These are phyloP conservation scores for Euura saliciscinereae DNA, from an alignment of 1,140 invertebrate species.

Conservation along the genomic window DNA sequence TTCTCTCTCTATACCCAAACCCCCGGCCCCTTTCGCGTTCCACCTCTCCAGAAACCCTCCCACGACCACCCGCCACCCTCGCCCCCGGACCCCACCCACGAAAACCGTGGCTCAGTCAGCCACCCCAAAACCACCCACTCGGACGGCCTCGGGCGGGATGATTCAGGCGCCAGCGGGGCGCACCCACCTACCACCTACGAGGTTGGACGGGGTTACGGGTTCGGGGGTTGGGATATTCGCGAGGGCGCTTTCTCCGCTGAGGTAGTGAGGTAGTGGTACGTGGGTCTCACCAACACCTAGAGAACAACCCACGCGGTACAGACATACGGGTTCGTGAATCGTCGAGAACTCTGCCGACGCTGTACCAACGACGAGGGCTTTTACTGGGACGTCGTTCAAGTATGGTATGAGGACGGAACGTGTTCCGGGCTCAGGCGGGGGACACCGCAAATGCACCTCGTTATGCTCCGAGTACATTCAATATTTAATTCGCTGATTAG, in stretches of 20 bases:
- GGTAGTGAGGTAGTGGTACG: neutral
- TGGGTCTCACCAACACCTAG: neutral
- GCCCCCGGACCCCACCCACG: conserved; percentile 28
- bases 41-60: conserved; percentile 14
- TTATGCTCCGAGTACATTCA: conserved; percentile 21
- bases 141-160: conserved; percentile 53
- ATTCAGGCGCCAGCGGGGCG: conserved; percentile 60
- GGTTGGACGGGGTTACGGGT: conserved; percentile 27
- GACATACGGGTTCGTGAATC: neutral
- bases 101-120: conserved; percentile 43
- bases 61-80: conserved; percentile 16
- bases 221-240: conserved; percentile 25
- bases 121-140: conserved; percentile 22
- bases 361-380: neutral
- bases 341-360: neutral
- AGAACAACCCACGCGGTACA: neutral
- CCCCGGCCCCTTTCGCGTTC: conserved; percentile 14
- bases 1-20: conserved; percentile 31
- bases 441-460: conserved; percentile 56
- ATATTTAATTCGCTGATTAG: conserved; percentile 17
- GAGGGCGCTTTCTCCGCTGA: conserved; percentile 9
- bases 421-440: conserved; percentile 36
- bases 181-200: conserved; percentile 57
- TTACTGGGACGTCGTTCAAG: conserved; percentile 5
- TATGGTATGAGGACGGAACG: conserved; percentile 3